Percentiles rank a stretch among this genome's conserved stretches.
Evolutionary conservation across 2,113 vertebrate species (phyloP).

Genomic region (Sylvilagus bachmani): DNA sequence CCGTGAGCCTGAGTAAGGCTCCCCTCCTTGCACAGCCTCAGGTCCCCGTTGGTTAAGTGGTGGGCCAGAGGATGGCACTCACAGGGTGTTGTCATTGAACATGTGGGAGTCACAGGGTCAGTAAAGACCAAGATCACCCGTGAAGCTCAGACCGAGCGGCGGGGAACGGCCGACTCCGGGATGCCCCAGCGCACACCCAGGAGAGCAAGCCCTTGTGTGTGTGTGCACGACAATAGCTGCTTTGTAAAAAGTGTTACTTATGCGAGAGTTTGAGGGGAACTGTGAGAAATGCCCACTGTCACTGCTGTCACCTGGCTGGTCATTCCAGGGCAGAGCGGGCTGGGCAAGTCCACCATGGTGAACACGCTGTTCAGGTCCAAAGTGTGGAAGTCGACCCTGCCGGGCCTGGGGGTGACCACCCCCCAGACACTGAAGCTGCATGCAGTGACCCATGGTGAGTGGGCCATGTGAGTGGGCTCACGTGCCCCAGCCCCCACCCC

Average conservation of each 20-base stretch:
- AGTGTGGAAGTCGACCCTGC: conserved; percentile 91
- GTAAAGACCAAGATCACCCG: neutral
- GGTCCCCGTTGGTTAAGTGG: neutral
- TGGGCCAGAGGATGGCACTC: neutral
- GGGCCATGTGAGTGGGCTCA: neutral
- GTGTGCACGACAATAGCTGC: neutral
- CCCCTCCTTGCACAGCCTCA: neutral
- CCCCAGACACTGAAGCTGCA: conserved; percentile 94
- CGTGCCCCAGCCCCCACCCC: accelerated
- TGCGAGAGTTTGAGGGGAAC: neutral
- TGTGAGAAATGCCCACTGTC: accelerated
- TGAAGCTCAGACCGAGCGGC: neutral
- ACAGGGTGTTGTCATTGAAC: neutral
- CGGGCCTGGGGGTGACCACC: conserved; percentile 87
- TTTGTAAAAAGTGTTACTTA: neutral
- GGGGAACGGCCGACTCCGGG: too few relatives aligned
- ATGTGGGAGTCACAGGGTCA: neutral
- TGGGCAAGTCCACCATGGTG: conserved; percentile 98
- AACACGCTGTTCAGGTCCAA: conserved; percentile 99
- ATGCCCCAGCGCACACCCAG: neutral
- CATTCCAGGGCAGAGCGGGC: conserved; percentile 94
- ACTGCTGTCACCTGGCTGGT: neutral
- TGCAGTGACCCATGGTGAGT: conserved; percentile 94
- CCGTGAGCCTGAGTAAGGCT: accelerated
- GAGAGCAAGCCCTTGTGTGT: neutral